phyloP scores from a whole-genome alignment of 2,888 invertebrate species.

The Lasioglossum marginatum region DNA sequence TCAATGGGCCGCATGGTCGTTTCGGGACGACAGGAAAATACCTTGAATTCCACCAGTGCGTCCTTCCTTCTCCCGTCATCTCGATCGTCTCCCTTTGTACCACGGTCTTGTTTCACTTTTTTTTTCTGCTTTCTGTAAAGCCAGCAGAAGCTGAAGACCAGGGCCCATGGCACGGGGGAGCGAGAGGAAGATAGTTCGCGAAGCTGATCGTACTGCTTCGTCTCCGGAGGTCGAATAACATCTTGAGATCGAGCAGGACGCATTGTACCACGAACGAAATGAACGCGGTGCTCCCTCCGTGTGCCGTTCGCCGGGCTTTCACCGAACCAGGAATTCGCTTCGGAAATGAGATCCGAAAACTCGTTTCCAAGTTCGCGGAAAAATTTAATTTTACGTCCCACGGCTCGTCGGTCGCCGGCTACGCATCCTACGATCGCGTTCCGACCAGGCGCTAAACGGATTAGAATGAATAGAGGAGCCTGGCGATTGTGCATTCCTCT shows the following conservation, averaged over 20 bases:
- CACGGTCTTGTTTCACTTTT: conserved; percentile 39
- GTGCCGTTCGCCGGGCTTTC: conserved; percentile 28
- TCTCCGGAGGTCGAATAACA: conserved; percentile 58
- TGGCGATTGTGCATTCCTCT: no score
- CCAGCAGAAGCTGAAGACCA: conserved; percentile 33
- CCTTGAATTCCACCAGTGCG: conserved; percentile 71
- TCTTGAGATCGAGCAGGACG: conserved; percentile 46
- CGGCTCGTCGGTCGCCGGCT: neutral
- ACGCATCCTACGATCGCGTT: neutral
- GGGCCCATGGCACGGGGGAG: neutral
- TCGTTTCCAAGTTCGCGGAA: conserved; percentile 32
- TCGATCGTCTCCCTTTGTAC: conserved; percentile 21
- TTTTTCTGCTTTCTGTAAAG: conserved; percentile 23
- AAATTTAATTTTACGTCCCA: conserved; percentile 37
- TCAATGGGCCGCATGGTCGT: conserved; percentile 73
- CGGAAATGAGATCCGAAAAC: conserved; percentile 45
- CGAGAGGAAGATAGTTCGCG: conserved; percentile 36
- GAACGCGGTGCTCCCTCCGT: conserved; percentile 22
- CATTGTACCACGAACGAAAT: conserved; percentile 46
- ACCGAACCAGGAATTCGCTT: conserved; percentile 45
- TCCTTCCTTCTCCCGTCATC: conserved; percentile 36
- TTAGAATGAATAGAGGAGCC: neutral
- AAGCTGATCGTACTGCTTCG: conserved; percentile 51
- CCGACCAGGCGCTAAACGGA: neutral
- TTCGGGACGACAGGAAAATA: conserved; percentile 73